Evolutionary conservation across 2,113 vertebrate species (phyloP).

Genomic region (Onychostoma macrolepis): DNA sequence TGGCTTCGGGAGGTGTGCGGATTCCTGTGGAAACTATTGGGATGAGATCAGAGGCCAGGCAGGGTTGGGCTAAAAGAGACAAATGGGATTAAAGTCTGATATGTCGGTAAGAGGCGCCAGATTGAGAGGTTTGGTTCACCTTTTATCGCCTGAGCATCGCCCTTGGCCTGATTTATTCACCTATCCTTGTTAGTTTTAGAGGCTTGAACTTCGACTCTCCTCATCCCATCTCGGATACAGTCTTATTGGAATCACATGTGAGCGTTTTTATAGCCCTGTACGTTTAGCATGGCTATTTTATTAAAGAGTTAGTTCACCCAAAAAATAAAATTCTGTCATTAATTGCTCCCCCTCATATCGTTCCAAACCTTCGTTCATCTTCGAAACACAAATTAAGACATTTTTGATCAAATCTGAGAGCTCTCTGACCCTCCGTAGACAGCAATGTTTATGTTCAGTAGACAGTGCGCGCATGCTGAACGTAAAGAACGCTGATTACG

Average conservation of each 20-base stretch:
- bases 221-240: conserved; percentile 51
- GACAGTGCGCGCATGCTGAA: no score
- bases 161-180: conserved; percentile 69
- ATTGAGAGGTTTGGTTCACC: conserved; percentile 21
- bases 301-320: no score
- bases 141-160: conserved; percentile 55
- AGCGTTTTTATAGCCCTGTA: neutral
- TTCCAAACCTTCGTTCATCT: no score
- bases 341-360: no score
- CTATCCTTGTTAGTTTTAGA: conserved; percentile 60
- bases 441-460: no score
- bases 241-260: conserved; percentile 72
- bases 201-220: conserved; percentile 67
- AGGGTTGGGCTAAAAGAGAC: conserved; percentile 64
- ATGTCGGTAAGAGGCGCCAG: conserved; percentile 36
- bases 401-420: no score
- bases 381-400: no score
- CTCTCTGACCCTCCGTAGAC: no score
- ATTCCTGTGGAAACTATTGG: conserved; percentile 61
- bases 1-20: conserved; percentile 37
- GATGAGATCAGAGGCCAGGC: conserved; percentile 53
- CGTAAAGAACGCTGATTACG: no score
- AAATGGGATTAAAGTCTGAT: conserved; percentile 63
- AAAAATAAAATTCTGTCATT: no score
- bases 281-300: conserved; percentile 5